phyloP scores from a whole-genome alignment of 2,888 invertebrate species.

The Omphaloscelis lunosa region DNA sequence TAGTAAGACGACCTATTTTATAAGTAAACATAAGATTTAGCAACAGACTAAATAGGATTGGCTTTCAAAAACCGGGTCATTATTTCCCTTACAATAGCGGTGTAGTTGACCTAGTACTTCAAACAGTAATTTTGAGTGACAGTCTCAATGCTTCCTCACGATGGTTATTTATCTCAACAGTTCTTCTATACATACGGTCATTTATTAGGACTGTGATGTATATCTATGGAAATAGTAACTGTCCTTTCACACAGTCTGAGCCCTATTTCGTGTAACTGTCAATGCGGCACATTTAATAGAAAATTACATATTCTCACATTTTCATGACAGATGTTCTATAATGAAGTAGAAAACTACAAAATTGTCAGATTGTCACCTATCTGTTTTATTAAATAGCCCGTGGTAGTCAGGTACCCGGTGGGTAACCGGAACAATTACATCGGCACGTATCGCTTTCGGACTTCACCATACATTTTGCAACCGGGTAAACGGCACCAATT shows the following conservation, averaged over 20 bases:
- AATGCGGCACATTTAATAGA: background rate
- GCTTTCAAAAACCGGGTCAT: constrained; percentile 27
- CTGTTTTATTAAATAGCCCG: background rate
- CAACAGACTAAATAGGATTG: constrained; percentile 16
- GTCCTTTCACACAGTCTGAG: background rate
- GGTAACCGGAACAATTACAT: background rate
- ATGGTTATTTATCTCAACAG: constrained; percentile 14
- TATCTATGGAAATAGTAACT: background rate
- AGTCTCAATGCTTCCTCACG: constrained; percentile 7
- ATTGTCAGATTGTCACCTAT: no score
- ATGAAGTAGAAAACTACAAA: background rate
- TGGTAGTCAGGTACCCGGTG: background rate
- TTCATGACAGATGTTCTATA: background rate
- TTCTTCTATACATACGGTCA: background rate
- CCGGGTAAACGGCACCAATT: no score
- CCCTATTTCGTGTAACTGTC: background rate
- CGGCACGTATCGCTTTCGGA: background rate
- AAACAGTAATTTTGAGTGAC: constrained; percentile 46
- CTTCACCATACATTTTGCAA: background rate
- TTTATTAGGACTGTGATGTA: constrained; percentile 22
- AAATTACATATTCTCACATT: background rate
- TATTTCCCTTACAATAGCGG: constrained; percentile 18
- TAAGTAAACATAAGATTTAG: constrained; percentile 19
- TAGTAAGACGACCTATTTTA: background rate
- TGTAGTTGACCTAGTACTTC: constrained; percentile 40